phyloP scores from a whole-genome alignment of 2,113 vertebrate genomes.

The Gavia stellata region DNA sequence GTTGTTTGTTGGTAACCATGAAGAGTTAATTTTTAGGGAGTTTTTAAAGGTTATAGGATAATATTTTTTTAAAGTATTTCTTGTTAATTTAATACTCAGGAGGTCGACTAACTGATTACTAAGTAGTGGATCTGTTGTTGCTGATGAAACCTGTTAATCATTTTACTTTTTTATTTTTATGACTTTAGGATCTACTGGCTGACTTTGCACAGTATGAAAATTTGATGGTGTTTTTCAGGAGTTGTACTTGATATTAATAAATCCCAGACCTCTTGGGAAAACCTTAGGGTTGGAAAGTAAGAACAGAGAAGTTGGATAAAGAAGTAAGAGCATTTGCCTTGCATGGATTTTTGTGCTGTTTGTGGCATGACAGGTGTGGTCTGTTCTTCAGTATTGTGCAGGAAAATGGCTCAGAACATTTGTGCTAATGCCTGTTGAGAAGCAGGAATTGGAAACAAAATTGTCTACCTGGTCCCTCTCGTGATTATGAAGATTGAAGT shows the following conservation, averaged over 20 bases:
- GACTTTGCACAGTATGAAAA: neutral
- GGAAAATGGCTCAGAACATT: neutral
- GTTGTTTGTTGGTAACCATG: neutral
- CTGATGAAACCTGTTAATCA: neutral
- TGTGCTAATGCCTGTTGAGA: neutral
- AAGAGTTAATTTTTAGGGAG: neutral
- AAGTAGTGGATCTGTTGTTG: neutral
- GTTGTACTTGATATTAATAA: neutral
- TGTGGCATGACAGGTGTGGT: neutral
- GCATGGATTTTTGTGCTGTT: neutral
- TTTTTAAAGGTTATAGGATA: neutral
- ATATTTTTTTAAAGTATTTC: neutral
- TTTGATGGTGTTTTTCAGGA: neutral
- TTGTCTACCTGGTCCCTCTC: neutral
- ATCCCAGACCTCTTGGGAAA: neutral
- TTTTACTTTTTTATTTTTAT: neutral
- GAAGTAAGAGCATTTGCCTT: neutral
- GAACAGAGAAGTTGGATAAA: neutral
- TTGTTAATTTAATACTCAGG: neutral
- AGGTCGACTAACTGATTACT: neutral
- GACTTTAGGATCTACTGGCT: neutral
- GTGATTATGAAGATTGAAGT: neutral
- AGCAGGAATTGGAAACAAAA: neutral
- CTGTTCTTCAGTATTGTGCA: neutral
- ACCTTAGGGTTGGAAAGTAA: neutral